Conservation (phyloP, 2,888 invertebrate species). For the Tupiocoris notatus region DNA sequence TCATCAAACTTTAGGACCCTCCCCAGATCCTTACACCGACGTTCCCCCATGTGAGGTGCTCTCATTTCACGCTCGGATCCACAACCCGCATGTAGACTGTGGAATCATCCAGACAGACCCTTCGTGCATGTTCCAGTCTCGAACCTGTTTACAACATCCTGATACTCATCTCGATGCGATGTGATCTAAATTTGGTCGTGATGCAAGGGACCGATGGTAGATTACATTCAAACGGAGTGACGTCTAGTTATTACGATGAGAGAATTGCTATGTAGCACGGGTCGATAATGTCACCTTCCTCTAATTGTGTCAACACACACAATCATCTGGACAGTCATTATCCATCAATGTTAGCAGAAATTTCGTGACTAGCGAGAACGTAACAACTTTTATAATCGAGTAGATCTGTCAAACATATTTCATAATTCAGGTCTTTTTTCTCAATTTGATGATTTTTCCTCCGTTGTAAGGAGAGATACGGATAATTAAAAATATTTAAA, state of each 20-base stretch:
- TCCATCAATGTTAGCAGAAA: too few species aligned
- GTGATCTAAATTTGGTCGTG: not conserved
- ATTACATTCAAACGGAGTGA: not conserved
- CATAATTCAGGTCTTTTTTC: too few species aligned
- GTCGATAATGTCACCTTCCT: not conserved
- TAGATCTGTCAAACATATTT: too few species aligned
- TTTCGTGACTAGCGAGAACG: too few species aligned
- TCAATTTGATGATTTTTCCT: too few species aligned
- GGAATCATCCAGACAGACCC: not conserved
- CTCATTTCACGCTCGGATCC: slow-evolving; percentile 29
- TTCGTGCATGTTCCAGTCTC: too few species aligned
- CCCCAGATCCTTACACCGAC: not conserved
- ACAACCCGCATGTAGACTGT: not conserved
- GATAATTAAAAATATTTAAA: too few species aligned
- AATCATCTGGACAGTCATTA: too few species aligned
- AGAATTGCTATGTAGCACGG: not conserved
- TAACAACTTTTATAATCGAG: too few species aligned
- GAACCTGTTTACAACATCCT: not conserved
- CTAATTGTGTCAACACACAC: too few species aligned
- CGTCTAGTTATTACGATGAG: not conserved
- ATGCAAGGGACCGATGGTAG: not conserved
- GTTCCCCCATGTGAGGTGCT: slow-evolving; percentile 11
- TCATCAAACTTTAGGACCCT: slow-evolving; percentile 28
- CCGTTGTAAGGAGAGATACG: too few species aligned
- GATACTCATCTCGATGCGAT: not conserved